Conservation (phyloP, 2,888 invertebrate species). For the Cosmia pyralina region DNA sequence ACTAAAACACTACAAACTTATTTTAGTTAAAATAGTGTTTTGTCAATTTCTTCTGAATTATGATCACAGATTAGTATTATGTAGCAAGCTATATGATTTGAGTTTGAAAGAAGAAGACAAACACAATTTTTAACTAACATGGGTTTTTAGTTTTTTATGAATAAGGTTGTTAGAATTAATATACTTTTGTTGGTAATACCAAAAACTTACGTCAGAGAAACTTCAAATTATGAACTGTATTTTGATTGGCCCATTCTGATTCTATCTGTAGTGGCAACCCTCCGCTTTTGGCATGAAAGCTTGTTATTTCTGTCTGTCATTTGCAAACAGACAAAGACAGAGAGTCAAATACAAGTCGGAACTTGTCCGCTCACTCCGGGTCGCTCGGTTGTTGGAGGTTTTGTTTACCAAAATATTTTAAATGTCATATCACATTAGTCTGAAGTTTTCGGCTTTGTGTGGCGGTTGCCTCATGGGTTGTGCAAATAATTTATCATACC, state of each 20-base stretch:
- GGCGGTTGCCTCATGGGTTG: neutral
- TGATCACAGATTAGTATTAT: too few species aligned
- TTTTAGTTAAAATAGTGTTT: too few species aligned
- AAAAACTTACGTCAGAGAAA: neutral
- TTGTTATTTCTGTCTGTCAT: slow-evolving; percentile 48
- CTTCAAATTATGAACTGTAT: neutral
- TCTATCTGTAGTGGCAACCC: neutral
- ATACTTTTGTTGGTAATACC: slow-evolving; percentile 1
- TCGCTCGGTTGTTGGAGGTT: slow-evolving; percentile 12
- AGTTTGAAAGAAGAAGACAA: too few species aligned
- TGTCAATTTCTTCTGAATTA: too few species aligned
- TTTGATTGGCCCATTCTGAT: slow-evolving; percentile 17
- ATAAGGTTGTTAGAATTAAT: too few species aligned
- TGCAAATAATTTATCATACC: slow-evolving; percentile 8
- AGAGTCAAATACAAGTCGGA: slow-evolving; percentile 61
- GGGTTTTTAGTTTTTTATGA: too few species aligned
- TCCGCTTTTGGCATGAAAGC: neutral
- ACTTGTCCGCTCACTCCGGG: slow-evolving; percentile 59
- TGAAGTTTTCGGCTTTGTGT: slow-evolving; percentile 27
- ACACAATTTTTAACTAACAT: too few species aligned
- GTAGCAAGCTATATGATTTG: too few species aligned
- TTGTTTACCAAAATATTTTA: slow-evolving; percentile 57
- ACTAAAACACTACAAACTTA: too few species aligned
- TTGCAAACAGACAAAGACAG: slow-evolving; percentile 44
- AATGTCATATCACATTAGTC: slow-evolving; percentile 43